A percentile compares a stretch with the other conserved stretches of the same genome.
Evolutionary conservation across 2,797 vertebrate genomes (phyloP).

Genomic region (Microhierax caerulescens): DNA sequence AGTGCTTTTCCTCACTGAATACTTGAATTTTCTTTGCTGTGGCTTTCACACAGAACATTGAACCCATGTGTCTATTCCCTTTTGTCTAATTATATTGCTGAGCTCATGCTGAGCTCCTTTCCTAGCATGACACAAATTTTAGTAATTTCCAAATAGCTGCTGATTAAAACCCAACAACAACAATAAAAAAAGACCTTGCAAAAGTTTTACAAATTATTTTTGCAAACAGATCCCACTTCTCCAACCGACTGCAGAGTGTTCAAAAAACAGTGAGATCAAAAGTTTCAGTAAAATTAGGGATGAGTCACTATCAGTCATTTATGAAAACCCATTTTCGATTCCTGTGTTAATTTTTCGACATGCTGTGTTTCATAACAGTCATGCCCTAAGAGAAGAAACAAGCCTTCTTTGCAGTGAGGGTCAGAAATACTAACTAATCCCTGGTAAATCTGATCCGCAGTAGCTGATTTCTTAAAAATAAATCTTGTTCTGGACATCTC

Average conservation of each 20-base stretch:
- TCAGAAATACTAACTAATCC: neutral
- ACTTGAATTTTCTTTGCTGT: neutral
- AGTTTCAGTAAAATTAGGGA: neutral
- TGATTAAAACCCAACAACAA: neutral
- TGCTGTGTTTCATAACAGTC: neutral
- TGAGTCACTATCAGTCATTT: neutral
- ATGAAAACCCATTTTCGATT: neutral
- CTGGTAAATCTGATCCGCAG: neutral
- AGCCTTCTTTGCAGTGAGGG: neutral
- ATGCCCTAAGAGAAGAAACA: neutral
- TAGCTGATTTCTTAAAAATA: neutral
- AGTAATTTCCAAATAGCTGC: neutral
- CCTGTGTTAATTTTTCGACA: neutral
- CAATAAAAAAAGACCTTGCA: rapidly evolving
- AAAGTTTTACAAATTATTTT: neutral
- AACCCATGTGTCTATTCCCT: neutral
- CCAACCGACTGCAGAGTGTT: neutral
- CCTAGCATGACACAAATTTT: neutral
- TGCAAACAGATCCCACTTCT: neutral
- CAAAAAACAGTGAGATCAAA: neutral
- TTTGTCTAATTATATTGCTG: neutral
- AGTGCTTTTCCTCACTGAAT: neutral
- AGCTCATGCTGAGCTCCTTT: neutral
- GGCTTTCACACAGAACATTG: neutral
- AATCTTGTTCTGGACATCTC: neutral